Conservation (phyloP, 2,797 vertebrate species). For the Oreochromis mossambicus region DNA sequence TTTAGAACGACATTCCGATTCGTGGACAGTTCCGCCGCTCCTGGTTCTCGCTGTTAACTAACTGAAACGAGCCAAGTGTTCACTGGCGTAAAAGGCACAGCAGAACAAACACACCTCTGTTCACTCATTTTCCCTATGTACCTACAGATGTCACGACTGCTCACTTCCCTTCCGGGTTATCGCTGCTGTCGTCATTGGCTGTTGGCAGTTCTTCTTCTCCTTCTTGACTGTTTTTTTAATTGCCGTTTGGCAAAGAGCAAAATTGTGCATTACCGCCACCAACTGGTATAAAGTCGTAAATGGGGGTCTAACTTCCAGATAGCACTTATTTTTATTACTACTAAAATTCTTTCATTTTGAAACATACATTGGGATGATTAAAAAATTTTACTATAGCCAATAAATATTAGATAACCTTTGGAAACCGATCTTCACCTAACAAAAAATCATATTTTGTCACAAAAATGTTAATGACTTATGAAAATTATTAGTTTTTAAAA, state of each 20-base stretch:
- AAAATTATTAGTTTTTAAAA: neutral
- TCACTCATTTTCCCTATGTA: constrained; percentile 22
- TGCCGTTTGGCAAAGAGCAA: neutral
- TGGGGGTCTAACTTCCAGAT: neutral
- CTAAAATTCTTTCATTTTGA: neutral
- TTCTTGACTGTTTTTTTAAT: neutral
- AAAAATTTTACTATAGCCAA: neutral
- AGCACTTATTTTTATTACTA: neutral
- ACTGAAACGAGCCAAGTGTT: neutral
- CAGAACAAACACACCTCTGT: constrained; percentile 60
- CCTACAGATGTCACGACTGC: neutral
- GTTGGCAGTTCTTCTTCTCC: neutral
- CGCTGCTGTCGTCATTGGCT: neutral
- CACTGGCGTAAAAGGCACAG: neutral
- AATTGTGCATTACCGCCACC: too few relatives aligned
- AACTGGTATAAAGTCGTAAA: too few relatives aligned
- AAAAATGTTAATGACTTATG: neutral
- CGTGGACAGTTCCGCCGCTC: rapidly evolving
- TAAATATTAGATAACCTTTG: neutral
- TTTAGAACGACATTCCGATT: neutral
- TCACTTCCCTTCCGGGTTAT: constrained; percentile 52
- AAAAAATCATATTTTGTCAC: neutral
- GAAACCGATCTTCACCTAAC: neutral
- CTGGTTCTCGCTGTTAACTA: neutral
- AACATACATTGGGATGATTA: neutral